Evolutionary conservation across 2,888 invertebrate species (phyloP).

Genomic region (Griposia aprilina): DNA sequence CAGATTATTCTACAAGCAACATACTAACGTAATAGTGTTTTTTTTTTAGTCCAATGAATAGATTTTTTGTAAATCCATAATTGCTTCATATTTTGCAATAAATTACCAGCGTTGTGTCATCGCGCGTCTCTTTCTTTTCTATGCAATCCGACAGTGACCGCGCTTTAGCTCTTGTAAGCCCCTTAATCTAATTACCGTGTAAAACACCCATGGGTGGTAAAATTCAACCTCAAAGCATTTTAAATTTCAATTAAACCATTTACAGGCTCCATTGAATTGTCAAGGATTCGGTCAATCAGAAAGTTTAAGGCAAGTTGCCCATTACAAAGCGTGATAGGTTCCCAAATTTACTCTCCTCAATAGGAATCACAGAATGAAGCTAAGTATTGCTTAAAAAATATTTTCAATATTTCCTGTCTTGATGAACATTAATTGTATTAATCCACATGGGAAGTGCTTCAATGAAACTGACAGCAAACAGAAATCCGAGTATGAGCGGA

Average conservation of each 20-base stretch:
- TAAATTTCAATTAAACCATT: background rate
- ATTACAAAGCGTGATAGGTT: background rate
- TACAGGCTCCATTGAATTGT: background rate
- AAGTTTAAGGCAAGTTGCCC: background rate
- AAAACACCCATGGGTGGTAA: background rate
- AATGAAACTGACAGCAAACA: slow-evolving; percentile 43
- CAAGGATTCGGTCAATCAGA: background rate
- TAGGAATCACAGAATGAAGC: background rate
- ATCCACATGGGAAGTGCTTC: slow-evolving; percentile 39
- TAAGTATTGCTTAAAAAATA: background rate
- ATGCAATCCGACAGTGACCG: too few relatives aligned
- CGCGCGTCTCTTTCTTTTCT: too few relatives aligned
- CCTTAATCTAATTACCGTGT: background rate
- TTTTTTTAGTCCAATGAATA: too few relatives aligned
- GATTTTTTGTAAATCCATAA: too few relatives aligned
- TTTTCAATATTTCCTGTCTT: background rate
- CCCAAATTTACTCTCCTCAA: too few relatives aligned
- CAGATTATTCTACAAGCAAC: too few relatives aligned
- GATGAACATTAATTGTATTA: slow-evolving; percentile 26
- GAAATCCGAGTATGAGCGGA: slow-evolving; percentile 75
- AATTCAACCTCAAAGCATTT: background rate
- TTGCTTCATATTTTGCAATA: too few relatives aligned
- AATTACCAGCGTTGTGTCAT: too few relatives aligned
- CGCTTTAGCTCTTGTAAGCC: too few relatives aligned
- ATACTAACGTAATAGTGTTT: too few relatives aligned